Conservation (phyloP, 2,797 vertebrate genomes). For the Pangasius larnaudii region DNA sequence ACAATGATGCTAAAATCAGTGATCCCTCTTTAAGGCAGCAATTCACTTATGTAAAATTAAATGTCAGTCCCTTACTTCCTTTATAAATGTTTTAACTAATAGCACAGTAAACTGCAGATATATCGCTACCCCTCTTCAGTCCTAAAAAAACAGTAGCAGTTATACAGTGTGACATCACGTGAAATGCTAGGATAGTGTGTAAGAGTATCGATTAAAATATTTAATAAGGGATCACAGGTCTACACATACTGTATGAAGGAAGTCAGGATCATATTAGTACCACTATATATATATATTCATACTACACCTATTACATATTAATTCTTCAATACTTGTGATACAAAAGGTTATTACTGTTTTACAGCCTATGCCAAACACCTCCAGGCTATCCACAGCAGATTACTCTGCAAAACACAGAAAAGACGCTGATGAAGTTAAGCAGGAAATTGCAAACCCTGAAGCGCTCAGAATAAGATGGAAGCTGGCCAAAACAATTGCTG, state of each 20-base stretch:
- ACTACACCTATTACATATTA: neutral
- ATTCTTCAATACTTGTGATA: neutral
- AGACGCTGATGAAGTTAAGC: constrained; percentile 35
- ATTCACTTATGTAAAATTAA: too few species aligned
- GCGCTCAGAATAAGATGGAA: constrained; percentile 24
- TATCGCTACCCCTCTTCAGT: too few species aligned
- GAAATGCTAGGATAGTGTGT: neutral
- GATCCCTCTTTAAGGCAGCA: neutral
- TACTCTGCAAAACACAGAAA: constrained; percentile 17
- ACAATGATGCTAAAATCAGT: neutral
- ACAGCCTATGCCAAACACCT: constrained; percentile 12
- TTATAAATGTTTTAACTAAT: neutral
- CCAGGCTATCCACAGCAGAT: constrained; percentile 15
- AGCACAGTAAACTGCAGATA: neutral
- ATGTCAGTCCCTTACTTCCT: neutral
- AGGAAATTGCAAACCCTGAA: constrained; percentile 35
- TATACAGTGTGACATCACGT: neutral
- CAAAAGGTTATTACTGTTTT: neutral
- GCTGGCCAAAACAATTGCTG: constrained; percentile 21
- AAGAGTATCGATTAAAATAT: neutral
- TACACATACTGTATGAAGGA: neutral
- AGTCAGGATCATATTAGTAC: neutral
- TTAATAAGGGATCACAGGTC: neutral
- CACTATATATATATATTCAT: neutral
- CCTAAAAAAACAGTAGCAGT: neutral